phyloP scores from a whole-genome alignment of 2,113 vertebrate species.

The Hippocampus comes region DNA sequence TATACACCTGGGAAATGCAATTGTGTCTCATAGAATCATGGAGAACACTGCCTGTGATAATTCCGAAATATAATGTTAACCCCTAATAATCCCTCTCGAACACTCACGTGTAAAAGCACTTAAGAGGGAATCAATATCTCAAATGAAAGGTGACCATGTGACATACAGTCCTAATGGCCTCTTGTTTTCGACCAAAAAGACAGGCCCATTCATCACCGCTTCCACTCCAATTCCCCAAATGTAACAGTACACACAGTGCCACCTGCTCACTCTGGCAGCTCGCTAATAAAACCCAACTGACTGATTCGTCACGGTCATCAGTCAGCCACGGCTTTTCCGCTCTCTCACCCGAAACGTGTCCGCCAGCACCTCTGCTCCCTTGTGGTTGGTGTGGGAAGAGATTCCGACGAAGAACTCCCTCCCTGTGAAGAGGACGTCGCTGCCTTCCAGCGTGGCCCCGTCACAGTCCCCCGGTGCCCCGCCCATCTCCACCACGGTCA shows the following conservation, averaged over 20 bases:
- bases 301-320: background rate
- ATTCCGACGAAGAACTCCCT: conserved; percentile 89
- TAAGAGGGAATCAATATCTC: conserved; percentile 31
- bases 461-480: conserved; percentile 63
- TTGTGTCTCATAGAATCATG: too few relatives aligned
- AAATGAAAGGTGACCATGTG: conserved; percentile 6
- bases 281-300: background rate
- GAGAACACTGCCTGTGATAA: too few relatives aligned
- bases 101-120: too few relatives aligned
- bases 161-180: conserved; percentile 8
- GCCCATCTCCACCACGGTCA: conserved; percentile 80
- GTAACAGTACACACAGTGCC: conserved; percentile 28
- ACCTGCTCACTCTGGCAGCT: conserved; percentile 52
- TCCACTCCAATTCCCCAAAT: conserved; percentile 44
- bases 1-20: too few relatives aligned
- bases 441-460: conserved; percentile 84
- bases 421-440: conserved; percentile 87
- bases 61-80: too few relatives aligned
- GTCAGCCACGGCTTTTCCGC: too few relatives aligned
- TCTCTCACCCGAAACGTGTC: conserved; percentile 81
- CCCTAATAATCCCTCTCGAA: too few relatives aligned
- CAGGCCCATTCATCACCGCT: conserved; percentile 38
- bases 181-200: conserved; percentile 18
- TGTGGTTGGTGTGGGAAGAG: conserved; percentile 86
- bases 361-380: conserved; percentile 83